phyloP scores from a whole-genome alignment of 1,140 invertebrate genomes.

The Drosophila kanapiae region DNA sequence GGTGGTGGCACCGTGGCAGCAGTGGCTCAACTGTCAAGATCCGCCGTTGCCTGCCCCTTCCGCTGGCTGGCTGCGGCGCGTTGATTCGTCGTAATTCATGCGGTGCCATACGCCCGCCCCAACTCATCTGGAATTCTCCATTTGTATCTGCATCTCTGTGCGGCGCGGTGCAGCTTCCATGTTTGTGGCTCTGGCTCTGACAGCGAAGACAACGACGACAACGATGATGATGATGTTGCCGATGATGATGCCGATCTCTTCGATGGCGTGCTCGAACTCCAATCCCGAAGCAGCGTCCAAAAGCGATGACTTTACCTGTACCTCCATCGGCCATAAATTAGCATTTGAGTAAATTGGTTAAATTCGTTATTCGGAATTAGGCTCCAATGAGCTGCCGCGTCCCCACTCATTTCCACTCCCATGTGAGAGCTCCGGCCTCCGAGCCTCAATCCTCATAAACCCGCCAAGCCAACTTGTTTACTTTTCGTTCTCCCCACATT shows the following conservation, averaged over 20 bases:
- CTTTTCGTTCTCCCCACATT: slow-evolving; percentile 49
- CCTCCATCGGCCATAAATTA: slow-evolving; percentile 85
- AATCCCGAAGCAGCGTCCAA: slow-evolving; percentile 14
- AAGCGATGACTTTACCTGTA: slow-evolving; percentile 67
- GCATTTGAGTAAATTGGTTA: slow-evolving; percentile 85
- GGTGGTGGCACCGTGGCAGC: slow-evolving; percentile 74
- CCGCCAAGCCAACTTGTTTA: slow-evolving; percentile 65
- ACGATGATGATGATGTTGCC: slow-evolving; percentile 41
- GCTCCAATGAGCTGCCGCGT: slow-evolving; percentile 22
- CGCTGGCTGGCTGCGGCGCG: slow-evolving; percentile 46
- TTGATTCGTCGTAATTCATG: slow-evolving; percentile 80
- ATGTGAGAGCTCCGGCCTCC: slow-evolving; percentile 24
- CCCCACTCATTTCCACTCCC: slow-evolving; percentile 25
- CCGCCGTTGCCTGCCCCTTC: slow-evolving; percentile 26
- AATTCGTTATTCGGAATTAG: slow-evolving; percentile 85
- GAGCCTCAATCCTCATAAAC: background rate
- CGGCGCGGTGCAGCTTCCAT: slow-evolving; percentile 65
- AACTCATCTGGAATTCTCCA: slow-evolving; percentile 13
- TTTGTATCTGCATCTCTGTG: slow-evolving; percentile 43
- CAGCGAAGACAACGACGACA: slow-evolving; percentile 38
- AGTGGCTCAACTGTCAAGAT: slow-evolving; percentile 73
- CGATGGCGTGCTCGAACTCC: slow-evolving; percentile 43
- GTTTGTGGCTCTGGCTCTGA: slow-evolving; percentile 74
- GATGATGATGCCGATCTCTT: slow-evolving; percentile 52
- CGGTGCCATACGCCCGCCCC: slow-evolving; percentile 28